Percentiles rank a stretch among this genome's conserved stretches.
These are phyloP conservation scores for Heliconius hortense DNA, from an alignment of 2,888 invertebrate genomes.

Conservation along the genomic window DNA sequence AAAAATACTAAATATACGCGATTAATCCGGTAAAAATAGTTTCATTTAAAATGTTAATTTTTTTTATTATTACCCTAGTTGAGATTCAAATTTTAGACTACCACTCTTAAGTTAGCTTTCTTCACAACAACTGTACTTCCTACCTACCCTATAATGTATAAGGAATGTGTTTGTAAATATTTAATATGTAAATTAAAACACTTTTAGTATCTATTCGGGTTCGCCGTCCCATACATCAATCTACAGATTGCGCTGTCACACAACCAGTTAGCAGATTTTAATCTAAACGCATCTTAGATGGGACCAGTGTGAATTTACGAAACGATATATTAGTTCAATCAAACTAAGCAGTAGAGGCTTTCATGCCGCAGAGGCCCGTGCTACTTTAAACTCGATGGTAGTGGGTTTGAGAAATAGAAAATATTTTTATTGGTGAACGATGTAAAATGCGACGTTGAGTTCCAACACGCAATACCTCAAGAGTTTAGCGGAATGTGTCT, in stretches of 20 bases:
- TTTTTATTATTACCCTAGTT: too few relatives aligned
- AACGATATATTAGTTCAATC: not conserved
- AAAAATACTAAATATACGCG: too few relatives aligned
- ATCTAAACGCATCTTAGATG: conserved; percentile 25
- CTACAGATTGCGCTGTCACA: conserved; percentile 17
- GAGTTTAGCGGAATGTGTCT: too few relatives aligned
- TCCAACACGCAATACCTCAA: too few relatives aligned
- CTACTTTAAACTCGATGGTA: too few relatives aligned
- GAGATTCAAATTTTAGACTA: too few relatives aligned
- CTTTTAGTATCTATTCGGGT: conserved; percentile 16
- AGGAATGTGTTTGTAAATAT: not conserved
- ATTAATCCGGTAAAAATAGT: too few relatives aligned
- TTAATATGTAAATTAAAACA: conserved; percentile 20
- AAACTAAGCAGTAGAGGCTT: too few relatives aligned
- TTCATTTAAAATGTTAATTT: too few relatives aligned
- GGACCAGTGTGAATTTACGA: conserved; percentile 1
- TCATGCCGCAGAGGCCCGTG: too few relatives aligned
- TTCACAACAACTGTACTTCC: not conserved
- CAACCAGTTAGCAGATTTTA: conserved; percentile 21
- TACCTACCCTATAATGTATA: not conserved
- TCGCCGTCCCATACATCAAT: conserved; percentile 22
- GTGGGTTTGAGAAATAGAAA: too few relatives aligned
- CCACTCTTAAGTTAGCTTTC: not conserved
- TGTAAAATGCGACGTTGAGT: too few relatives aligned
- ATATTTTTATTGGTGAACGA: not conserved